These are phyloP conservation scores for Anguilla megastoma DNA, from an alignment of 2,797 vertebrate species.

Conservation along the genomic window DNA sequence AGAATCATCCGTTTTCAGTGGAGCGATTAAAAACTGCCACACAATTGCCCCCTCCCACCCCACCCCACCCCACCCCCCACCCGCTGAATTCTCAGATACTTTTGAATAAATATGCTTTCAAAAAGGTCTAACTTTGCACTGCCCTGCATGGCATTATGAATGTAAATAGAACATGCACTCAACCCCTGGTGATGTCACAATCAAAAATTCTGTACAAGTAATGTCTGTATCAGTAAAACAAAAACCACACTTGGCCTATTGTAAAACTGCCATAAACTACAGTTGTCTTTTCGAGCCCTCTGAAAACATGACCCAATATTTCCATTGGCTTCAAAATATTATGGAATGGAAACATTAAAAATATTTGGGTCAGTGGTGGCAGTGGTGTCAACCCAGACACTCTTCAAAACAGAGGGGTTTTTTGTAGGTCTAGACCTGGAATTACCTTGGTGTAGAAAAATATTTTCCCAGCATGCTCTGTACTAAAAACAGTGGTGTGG, in stretches of 20 bases:
- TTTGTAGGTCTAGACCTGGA: not conserved
- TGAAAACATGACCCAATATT: slow-evolving; percentile 64
- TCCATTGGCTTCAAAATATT: slow-evolving; percentile 64
- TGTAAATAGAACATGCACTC: slow-evolving; percentile 46
- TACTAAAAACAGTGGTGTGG: not conserved
- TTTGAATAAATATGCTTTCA: too few species aligned
- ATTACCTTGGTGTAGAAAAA: not conserved
- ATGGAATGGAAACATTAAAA: slow-evolving; percentile 57
- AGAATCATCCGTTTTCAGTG: not conserved
- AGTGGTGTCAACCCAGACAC: slow-evolving; percentile 7
- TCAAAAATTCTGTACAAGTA: slow-evolving; percentile 62
- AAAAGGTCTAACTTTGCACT: too few species aligned
- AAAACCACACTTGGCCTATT: slow-evolving; percentile 44
- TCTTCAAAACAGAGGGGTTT: not conserved
- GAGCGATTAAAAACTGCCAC: not conserved
- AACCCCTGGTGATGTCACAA: slow-evolving; percentile 57
- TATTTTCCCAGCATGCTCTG: not conserved
- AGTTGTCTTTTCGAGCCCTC: slow-evolving; percentile 59
- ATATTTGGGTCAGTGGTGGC: slow-evolving; percentile 43
- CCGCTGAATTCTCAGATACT: too few species aligned
- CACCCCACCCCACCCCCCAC: too few species aligned
- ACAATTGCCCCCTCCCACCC: too few species aligned
- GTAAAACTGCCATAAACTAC: slow-evolving; percentile 52
- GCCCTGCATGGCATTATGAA: slow-evolving; percentile 16
- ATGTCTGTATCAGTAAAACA: slow-evolving; percentile 42